These are phyloP conservation scores for Rhaphigaster nebulosa DNA, from an alignment of 2,888 invertebrate genomes.

Conservation along the genomic window DNA sequence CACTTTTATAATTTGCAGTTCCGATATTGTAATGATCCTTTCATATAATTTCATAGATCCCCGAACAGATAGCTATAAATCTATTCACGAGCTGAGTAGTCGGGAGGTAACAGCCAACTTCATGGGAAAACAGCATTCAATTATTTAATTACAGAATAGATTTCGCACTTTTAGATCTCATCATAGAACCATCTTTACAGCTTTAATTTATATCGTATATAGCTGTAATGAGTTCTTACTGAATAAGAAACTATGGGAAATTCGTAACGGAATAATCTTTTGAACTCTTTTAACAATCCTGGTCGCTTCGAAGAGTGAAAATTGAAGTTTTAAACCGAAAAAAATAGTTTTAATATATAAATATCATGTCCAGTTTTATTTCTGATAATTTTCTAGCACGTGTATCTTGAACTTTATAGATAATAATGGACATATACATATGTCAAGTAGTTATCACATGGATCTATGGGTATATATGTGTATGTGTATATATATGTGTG, in stretches of 20 bases:
- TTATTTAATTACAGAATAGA: conserved; percentile 28
- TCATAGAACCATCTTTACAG: conserved; percentile 30
- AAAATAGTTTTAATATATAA: no score
- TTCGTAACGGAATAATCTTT: background rate
- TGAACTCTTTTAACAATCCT: background rate
- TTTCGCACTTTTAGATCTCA: conserved; percentile 37
- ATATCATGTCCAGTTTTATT: background rate
- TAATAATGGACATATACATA: no score
- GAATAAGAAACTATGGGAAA: background rate
- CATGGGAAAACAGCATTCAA: conserved; percentile 30
- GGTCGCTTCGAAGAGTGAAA: background rate
- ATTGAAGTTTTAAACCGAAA: background rate
- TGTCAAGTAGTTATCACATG: no score
- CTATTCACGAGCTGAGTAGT: background rate
- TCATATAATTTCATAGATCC: background rate
- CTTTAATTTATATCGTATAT: conserved; percentile 26
- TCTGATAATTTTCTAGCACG: no score
- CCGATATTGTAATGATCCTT: background rate
- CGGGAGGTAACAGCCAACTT: background rate
- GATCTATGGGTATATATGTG: no score
- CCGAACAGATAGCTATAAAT: background rate
- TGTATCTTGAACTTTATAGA: no score
- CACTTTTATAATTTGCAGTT: background rate
- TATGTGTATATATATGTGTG: no score
- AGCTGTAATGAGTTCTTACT: conserved; percentile 11